Conservation (phyloP, 2,113 vertebrate genomes). For the Prietella phreatophila region DNA sequence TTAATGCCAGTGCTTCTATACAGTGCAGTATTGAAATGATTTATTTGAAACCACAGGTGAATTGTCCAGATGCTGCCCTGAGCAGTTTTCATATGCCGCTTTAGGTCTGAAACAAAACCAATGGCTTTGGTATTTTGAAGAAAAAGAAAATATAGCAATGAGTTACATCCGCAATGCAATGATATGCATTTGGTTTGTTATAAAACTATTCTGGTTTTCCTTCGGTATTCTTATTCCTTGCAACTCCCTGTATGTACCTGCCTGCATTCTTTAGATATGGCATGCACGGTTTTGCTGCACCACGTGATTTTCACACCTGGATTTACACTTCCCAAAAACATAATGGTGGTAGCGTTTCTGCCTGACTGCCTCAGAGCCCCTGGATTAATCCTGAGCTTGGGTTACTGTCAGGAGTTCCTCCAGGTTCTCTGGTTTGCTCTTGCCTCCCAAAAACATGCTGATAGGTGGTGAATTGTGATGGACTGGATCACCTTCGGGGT, state of each 20-base stretch:
- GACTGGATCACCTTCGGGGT: neutral
- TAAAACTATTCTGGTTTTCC: neutral
- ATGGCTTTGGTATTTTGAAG: neutral
- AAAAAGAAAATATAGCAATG: neutral
- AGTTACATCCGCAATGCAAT: neutral
- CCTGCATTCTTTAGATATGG: neutral
- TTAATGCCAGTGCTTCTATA: constrained; percentile 11
- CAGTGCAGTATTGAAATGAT: constrained; percentile 18
- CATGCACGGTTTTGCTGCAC: neutral
- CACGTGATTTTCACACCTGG: neutral
- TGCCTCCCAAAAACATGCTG: neutral
- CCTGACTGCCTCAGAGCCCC: neutral
- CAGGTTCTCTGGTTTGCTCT: neutral
- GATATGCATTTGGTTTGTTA: neutral
- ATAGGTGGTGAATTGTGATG: neutral
- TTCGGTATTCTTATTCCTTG: neutral
- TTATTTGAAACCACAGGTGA: neutral
- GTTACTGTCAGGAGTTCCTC: neutral
- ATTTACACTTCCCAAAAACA: neutral
- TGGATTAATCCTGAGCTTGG: neutral
- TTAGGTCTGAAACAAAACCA: neutral
- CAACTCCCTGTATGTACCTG: neutral
- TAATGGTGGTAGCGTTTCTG: neutral
- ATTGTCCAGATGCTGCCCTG: neutral
- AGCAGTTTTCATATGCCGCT: neutral